Conservation (phyloP, 2,888 invertebrate genomes). For the Spialia ferax region DNA sequence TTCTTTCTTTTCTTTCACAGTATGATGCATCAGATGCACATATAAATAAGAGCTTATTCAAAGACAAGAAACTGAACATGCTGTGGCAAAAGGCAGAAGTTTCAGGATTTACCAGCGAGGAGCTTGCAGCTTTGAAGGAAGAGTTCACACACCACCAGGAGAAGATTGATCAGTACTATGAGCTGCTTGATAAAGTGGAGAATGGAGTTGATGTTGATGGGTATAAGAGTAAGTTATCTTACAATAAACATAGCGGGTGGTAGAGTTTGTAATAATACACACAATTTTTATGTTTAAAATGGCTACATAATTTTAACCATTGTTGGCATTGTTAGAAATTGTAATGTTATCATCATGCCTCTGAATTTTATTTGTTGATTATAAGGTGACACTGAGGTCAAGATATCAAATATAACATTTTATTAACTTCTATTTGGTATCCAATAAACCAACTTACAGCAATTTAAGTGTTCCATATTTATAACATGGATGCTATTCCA, state of each 20-base stretch:
- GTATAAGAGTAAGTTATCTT: conserved; percentile 87
- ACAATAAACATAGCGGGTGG: background rate
- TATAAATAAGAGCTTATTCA: conserved; percentile 92
- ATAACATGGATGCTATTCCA: too few relatives aligned
- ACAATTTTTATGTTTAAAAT: background rate
- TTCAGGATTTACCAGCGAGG: conserved; percentile 95
- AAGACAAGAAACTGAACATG: conserved; percentile 95
- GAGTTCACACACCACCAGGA: conserved; percentile 97
- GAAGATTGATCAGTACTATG: conserved; percentile 96
- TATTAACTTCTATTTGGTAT: background rate
- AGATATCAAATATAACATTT: background rate
- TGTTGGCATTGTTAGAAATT: background rate
- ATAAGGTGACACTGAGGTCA: background rate
- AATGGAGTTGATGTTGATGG: conserved; percentile 81
- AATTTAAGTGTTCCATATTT: background rate
- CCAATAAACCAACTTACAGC: background rate
- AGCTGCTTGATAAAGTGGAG: conserved; percentile 91
- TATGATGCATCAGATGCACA: conserved; percentile 85
- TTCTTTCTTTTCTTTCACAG: conserved; percentile 50
- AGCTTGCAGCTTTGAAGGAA: conserved; percentile 93
- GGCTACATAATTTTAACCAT: background rate
- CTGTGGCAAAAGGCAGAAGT: conserved; percentile 96
- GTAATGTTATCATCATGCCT: background rate
- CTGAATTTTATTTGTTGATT: background rate
- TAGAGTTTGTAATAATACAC: background rate